Base-by-base conservation (phyloP, 2,113 vertebrate genomes). In the Balaenoptera acutorostrata region DNA sequence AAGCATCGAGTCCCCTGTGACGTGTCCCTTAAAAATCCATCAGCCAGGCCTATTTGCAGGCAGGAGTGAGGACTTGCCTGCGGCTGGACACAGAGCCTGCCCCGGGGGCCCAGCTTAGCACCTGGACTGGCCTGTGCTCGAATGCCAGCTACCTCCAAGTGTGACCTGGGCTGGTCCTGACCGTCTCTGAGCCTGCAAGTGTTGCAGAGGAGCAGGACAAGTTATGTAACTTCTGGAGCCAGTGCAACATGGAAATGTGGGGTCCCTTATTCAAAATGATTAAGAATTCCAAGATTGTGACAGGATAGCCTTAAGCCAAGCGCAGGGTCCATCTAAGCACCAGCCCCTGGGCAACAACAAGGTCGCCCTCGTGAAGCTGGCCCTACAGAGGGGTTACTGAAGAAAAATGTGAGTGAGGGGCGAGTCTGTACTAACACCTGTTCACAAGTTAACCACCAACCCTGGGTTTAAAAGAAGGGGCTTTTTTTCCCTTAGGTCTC, bases 11-110 rank as follows among this genome's bases (percentile, higher is more conserved):
- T 90, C 39, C 11, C 68, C 69, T 83, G 44, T 33, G 88, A 94
- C 44, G 46, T 77, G 44, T 85, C 44, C 69, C 75, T 86, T 96
- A 95, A 85, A 95, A 91, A 88, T 55, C 44, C 17, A 82, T n/a
- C 52, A 46, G 68, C 44, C 46, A 49, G 68, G 89, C 72, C 55
- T 71, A 66, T 61, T 77, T 75, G 59, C 59, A 88, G 88, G 71
- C 13, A 3, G 55, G 49, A 95, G 41, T 14, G 84, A 90, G 78
- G 68, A 17, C 33, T 86, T 84, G 33, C 25, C 6, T 68, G 72
- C 29, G 66, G 55, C 72, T 57, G 14, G 29, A 92, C 31, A 17
- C 6, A 18, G 55, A 93, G 36, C 44, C 78, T 93, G 78, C 44
- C 31, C 1, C 1, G 23, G 27, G 63, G 44, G 23, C 69, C 71